Percentiles rank a stretch among this genome's conserved stretches.
Conservation (phyloP, 2,888 invertebrate genomes). For the Tridacna gigas region DNA sequence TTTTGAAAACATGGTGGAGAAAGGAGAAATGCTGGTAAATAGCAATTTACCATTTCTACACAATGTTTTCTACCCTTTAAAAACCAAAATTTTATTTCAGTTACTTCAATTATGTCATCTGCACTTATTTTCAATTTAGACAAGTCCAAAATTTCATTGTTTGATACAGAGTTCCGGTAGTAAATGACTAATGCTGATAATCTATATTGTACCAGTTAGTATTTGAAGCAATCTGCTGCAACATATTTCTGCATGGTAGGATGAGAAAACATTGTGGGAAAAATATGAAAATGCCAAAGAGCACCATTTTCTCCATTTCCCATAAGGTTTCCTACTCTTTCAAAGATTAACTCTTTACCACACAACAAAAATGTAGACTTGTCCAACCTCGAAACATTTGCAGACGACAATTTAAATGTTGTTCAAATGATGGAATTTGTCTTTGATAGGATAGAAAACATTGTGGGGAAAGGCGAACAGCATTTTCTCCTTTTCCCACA, state of each 20-base stretch:
- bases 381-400: neutral
- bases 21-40: neutral
- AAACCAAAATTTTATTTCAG: too few species aligned
- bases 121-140: too few species aligned
- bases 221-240: neutral
- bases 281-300: neutral
- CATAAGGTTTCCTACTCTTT: neutral
- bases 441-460: neutral
- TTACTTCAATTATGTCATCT: too few species aligned
- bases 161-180: too few species aligned
- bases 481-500: neutral
- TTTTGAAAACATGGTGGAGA: neutral
- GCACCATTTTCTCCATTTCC: neutral
- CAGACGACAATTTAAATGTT: neutral
- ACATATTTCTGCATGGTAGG: too few species aligned
- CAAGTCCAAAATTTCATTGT: too few species aligned
- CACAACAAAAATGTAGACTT: neutral
- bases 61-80: neutral
- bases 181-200: too few species aligned
- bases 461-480: neutral
- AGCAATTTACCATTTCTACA: neutral
- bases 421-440: neutral
- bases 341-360: neutral
- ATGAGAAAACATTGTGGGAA: neutral
- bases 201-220: too few species aligned